These are phyloP conservation scores for Troides helena DNA, from an alignment of 2,888 invertebrate species.

Conservation along the genomic window DNA sequence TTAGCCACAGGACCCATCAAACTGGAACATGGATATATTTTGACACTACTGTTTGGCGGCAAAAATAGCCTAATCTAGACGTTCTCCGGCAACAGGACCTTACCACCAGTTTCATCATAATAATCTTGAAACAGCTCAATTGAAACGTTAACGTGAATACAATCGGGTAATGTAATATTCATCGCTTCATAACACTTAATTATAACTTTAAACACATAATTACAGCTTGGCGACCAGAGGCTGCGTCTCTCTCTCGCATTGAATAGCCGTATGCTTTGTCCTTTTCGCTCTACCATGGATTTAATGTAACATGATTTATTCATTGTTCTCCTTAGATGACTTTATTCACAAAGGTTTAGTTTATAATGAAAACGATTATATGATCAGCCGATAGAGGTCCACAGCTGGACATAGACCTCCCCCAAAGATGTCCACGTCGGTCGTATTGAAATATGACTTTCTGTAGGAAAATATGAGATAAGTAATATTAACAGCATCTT, in stretches of 20 bases:
- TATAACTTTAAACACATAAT: constrained; percentile 71
- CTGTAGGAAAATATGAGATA: no score
- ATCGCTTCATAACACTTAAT: constrained; percentile 61
- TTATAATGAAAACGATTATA: not conserved
- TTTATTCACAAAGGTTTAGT: constrained; percentile 34
- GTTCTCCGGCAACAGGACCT: no score
- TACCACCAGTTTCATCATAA: not conserved
- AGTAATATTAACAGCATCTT: no score
- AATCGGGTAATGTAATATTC: constrained; percentile 55
- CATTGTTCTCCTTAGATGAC: constrained; percentile 46
- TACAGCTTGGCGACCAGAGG: constrained; percentile 44
- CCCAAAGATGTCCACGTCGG: no score
- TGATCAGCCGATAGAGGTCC: no score
- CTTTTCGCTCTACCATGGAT: constrained; percentile 48
- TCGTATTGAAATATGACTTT: no score
- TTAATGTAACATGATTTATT: constrained; percentile 57
- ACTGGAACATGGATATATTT: no score
- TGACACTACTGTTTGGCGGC: no score
- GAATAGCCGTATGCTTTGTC: constrained; percentile 42
- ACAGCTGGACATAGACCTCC: no score
- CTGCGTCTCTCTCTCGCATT: constrained; percentile 29
- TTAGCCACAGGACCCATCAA: no score
- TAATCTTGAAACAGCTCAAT: constrained; percentile 24
- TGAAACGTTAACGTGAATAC: constrained; percentile 36
- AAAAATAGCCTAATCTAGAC: no score